A percentile compares a stretch with the other conserved stretches of the same genome.
phyloP scores from a whole-genome alignment of 1,140 invertebrate genomes.

The Paralvinella palmiformis region DNA sequence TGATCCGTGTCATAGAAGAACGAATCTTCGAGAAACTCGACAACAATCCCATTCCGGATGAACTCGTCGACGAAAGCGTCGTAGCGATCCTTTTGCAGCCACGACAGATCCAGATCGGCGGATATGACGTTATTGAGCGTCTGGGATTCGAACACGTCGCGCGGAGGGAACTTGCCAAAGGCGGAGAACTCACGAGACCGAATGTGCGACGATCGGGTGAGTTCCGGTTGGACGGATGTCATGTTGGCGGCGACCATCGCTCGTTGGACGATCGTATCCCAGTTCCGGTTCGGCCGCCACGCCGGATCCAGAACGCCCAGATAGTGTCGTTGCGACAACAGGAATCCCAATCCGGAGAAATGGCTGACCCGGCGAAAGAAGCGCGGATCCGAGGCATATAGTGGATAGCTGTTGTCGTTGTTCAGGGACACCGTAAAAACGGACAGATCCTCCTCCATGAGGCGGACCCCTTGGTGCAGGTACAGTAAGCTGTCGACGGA shows the following conservation, averaged over 20 bases:
- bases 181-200: background rate
- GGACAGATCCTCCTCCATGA: background rate
- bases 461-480: background rate
- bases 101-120: background rate
- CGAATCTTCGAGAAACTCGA: slow-evolving; percentile 1
- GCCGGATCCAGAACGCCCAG: background rate
- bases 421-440: slow-evolving; percentile 10
- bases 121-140: background rate
- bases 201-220: background rate
- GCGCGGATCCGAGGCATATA: background rate
- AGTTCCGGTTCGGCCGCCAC: background rate
- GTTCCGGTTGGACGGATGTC: slow-evolving; percentile 8
- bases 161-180: too few species aligned
- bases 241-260: background rate
- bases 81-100: background rate
- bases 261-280: background rate
- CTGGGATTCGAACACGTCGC: background rate
- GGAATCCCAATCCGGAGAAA: slow-evolving; percentile 8
- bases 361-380: slow-evolving; percentile 8
- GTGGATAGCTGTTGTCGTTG: slow-evolving; percentile 8
- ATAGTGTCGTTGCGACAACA: background rate
- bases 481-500: background rate
- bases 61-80: background rate
- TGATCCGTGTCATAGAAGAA: background rate
- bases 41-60: background rate